These are phyloP conservation scores for Smittia sp. DNA, from an alignment of 2,888 invertebrate species.

Conservation along the genomic window DNA sequence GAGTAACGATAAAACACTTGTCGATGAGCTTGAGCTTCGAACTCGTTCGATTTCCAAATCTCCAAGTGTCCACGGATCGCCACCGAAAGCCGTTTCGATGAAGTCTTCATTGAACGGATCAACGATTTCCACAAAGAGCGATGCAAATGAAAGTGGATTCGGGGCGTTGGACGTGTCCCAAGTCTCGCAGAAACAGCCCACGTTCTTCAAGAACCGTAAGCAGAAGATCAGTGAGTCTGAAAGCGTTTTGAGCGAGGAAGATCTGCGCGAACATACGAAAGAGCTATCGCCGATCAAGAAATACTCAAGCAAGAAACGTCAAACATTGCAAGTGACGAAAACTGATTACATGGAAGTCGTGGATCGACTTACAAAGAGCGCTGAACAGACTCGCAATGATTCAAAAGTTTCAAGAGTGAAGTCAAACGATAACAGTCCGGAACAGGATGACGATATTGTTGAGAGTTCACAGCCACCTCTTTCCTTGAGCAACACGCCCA, in stretches of 20 bases:
- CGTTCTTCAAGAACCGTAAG: background rate
- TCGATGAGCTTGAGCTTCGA: constrained; percentile 14
- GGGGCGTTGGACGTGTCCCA: background rate
- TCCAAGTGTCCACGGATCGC: background rate
- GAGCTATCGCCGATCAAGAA: background rate
- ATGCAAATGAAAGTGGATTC: no score
- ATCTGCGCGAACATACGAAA: background rate
- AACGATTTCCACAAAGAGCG: background rate
- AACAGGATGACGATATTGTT: background rate
- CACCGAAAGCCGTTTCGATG: background rate
- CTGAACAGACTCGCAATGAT: background rate
- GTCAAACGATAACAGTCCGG: background rate
- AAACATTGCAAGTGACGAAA: background rate
- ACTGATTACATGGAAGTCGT: background rate
- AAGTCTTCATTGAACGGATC: background rate
- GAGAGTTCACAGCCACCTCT: background rate
- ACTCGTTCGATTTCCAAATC: constrained; percentile 27
- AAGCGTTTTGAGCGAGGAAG: background rate
- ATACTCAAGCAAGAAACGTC: background rate
- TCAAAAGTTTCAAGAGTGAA: background rate
- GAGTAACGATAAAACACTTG: background rate
- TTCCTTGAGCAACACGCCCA: background rate
- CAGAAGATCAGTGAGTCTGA: background rate
- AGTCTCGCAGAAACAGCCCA: background rate
- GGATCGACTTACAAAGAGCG: background rate